phyloP scores from a whole-genome alignment of 2,888 invertebrate species.

The Nephrotoma guestfalica region DNA sequence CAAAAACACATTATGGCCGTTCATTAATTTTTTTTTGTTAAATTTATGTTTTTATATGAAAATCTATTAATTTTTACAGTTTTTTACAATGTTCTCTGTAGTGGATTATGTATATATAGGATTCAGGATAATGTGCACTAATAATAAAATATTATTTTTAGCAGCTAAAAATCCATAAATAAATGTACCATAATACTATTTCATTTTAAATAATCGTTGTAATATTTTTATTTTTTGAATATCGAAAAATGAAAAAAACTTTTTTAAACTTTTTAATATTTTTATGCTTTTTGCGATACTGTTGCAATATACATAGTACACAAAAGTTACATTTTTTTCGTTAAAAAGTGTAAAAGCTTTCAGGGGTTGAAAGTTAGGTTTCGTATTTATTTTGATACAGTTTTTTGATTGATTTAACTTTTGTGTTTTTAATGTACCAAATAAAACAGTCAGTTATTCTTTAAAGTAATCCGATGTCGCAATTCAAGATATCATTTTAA shows the following conservation, averaged over 20 bases:
- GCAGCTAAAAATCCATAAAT: neutral
- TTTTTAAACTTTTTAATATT: neutral
- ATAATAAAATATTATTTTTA: neutral
- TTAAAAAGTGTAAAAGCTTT: neutral
- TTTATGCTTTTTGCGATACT: neutral
- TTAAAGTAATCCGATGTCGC: neutral
- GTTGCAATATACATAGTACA: neutral
- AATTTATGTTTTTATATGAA: neutral
- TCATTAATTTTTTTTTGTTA: neutral
- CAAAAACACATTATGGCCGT: neutral
- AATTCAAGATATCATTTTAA: neutral
- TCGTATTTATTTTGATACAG: neutral
- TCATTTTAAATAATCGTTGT: neutral
- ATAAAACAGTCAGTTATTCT: neutral
- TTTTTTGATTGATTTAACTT: neutral
- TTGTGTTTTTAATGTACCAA: neutral
- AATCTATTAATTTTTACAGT: neutral
- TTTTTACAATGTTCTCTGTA: too few species aligned
- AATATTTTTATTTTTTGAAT: neutral
- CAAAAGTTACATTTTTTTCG: neutral
- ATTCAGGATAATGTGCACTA: neutral
- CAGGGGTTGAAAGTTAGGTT: neutral
- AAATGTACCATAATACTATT: neutral
- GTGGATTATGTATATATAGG: neutral
- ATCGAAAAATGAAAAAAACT: too few species aligned